These are phyloP conservation scores for Drosophila paramelanica DNA, from an alignment of 2,888 invertebrate genomes.

Conservation along the genomic window DNA sequence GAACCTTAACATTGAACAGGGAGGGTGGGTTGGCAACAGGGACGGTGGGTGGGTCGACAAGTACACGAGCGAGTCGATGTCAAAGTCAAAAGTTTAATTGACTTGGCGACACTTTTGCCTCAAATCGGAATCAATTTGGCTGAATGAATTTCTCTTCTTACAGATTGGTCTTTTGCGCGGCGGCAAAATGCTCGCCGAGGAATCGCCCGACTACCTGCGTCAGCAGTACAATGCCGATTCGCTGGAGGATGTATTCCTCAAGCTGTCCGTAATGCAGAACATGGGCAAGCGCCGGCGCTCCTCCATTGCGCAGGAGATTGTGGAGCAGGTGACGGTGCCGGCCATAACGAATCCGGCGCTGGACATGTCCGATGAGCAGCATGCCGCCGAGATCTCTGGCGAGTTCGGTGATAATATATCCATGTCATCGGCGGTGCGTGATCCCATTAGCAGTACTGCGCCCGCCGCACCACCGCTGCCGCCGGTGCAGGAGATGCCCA, in stretches of 20 bases:
- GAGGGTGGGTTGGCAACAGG: no score
- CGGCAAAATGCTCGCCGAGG: conserved; percentile 93
- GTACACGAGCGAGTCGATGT: conserved; percentile 28
- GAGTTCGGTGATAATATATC: conserved; percentile 95
- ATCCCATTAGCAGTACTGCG: conserved; percentile 87
- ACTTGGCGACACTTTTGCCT: conserved; percentile 64
- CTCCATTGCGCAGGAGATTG: conserved; percentile 91
- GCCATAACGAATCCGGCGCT: conserved; percentile 88
- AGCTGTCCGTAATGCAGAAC: conserved; percentile 92
- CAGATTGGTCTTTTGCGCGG: conserved; percentile 94
- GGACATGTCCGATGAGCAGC: conserved; percentile 89
- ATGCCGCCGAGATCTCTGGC: conserved; percentile 91
- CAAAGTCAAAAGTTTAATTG: conserved; percentile 77
- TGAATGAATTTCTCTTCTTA: conserved; percentile 21
- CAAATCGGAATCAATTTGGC: conserved; percentile 58
- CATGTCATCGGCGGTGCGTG: conserved; percentile 89
- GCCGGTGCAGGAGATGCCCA: conserved; percentile 88
- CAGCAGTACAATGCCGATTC: conserved; percentile 90
- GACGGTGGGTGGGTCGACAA: background rate
- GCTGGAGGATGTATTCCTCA: conserved; percentile 92
- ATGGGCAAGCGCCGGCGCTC: conserved; percentile 92
- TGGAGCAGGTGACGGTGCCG: conserved; percentile 89
- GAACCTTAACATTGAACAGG: background rate
- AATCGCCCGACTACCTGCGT: conserved; percentile 90
- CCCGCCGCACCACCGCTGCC: conserved; percentile 88